These are phyloP conservation scores for Andricus grossulariae DNA, from an alignment of 1,140 invertebrate genomes.

Conservation along the genomic window DNA sequence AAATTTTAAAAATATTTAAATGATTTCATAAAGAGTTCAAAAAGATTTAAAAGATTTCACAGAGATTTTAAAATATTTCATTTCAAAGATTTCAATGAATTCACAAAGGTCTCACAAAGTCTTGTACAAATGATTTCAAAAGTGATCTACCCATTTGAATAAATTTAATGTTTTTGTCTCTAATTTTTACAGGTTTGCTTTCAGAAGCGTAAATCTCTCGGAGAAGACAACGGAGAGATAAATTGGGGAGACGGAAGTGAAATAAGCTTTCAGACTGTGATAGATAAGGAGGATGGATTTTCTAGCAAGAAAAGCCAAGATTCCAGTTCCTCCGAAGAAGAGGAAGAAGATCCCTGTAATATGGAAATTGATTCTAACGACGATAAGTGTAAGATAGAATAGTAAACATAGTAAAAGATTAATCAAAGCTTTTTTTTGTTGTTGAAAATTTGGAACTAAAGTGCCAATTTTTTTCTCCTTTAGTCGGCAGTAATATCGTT, in stretches of 20 bases:
- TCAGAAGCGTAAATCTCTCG: slow-evolving; percentile 39
- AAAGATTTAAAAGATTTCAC: too few relatives aligned
- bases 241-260: slow-evolving; percentile 71
- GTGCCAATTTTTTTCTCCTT: slow-evolving; percentile 43
- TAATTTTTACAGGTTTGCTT: slow-evolving; percentile 40
- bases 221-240: slow-evolving; percentile 52
- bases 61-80: too few relatives aligned
- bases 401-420: not conserved
- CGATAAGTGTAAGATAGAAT: slow-evolving; percentile 61
- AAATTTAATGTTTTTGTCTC: too few relatives aligned
- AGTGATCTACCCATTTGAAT: too few relatives aligned
- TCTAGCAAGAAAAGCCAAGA: slow-evolving; percentile 56
- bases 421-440: too few relatives aligned
- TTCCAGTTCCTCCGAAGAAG: slow-evolving; percentile 74
- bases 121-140: too few relatives aligned
- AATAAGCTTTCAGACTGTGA: slow-evolving; percentile 73
- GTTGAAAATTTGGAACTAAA: too few relatives aligned
- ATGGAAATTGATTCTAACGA: slow-evolving; percentile 76
- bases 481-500: slow-evolving; percentile 31
- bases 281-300: slow-evolving; percentile 68
- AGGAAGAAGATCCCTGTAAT: slow-evolving; percentile 69
- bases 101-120: too few relatives aligned
- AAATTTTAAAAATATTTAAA: too few relatives aligned
- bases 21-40: too few relatives aligned
- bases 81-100: too few relatives aligned